Percentiles rank a stretch among this genome's conserved stretches.
Evolutionary conservation across 2,888 invertebrate genomes (phyloP).

Genomic region (Drosophila prostipennis): DNA sequence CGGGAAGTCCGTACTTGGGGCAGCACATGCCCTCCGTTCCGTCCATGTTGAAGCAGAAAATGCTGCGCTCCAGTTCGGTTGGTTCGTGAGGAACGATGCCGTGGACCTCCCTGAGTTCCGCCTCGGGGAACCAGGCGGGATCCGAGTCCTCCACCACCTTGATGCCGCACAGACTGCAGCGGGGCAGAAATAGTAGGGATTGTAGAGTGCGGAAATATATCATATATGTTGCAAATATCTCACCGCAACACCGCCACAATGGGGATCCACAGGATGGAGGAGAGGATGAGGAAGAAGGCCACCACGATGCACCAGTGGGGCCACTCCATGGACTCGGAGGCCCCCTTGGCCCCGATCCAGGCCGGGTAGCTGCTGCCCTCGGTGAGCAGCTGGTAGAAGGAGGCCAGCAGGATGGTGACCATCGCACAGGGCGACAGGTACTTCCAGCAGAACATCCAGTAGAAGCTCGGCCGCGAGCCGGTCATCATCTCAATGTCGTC

Average conservation of each 20-base stretch:
- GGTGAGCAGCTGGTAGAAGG: constrained; percentile 91
- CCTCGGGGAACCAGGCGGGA: constrained; percentile 96
- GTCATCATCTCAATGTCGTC: constrained; percentile 98
- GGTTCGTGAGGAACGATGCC: constrained; percentile 94
- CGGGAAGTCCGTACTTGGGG: constrained; percentile 86
- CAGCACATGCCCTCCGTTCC: constrained; percentile 94
- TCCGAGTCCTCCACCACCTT: constrained; percentile 94
- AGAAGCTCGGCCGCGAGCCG: constrained; percentile 93
- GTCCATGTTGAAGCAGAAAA: constrained; percentile 94
- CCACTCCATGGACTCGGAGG: constrained; percentile 92
- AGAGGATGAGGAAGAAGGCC: constrained; percentile 89
- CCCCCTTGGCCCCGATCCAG: constrained; percentile 90
- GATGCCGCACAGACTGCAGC: constrained; percentile 89
- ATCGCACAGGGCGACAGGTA: constrained; percentile 95
- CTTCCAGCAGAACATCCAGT: constrained; percentile 98
- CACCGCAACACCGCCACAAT: constrained; percentile 92
- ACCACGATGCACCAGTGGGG: constrained; percentile 92
- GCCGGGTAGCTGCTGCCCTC: constrained; percentile 94
- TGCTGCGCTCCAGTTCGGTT: constrained; percentile 89
- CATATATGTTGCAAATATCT: constrained; percentile 18
- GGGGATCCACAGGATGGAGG: constrained; percentile 95
- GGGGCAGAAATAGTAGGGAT: too few relatives aligned
- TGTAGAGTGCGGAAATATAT: not conserved
- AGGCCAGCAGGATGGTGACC: constrained; percentile 93
- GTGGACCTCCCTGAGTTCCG: constrained; percentile 94